phyloP scores from a whole-genome alignment of 1,140 invertebrate genomes.

The Pachypeltis micranthus region DNA sequence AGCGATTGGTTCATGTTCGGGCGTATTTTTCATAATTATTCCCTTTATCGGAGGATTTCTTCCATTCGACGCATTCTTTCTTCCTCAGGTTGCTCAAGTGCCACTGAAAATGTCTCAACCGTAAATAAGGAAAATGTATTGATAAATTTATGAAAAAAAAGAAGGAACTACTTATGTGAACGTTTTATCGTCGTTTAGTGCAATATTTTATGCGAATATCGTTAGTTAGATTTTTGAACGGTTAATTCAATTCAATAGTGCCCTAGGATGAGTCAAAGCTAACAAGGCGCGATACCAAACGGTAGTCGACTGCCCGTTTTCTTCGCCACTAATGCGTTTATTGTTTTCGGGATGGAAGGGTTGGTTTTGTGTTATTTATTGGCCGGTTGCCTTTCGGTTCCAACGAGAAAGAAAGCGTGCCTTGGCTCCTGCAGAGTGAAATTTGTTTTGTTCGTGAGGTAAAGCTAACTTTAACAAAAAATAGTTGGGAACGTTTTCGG shows the following conservation, averaged over 20 bases:
- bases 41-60: background rate
- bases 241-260: background rate
- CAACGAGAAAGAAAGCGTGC: no score
- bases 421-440: no score
- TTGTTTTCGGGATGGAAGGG: background rate
- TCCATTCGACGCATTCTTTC: background rate
- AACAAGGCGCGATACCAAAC: background rate
- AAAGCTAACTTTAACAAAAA: no score
- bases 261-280: background rate
- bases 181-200: background rate
- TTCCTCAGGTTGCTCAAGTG: background rate
- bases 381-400: background rate
- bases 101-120: background rate
- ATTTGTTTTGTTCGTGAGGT: no score
- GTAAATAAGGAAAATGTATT: background rate
- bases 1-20: background rate
- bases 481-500: no score
- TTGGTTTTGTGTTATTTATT: background rate
- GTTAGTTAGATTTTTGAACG: background rate
- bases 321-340: background rate
- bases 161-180: no score
- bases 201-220: conserved; percentile 6
- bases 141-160: background rate
- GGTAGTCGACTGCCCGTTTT: background rate
- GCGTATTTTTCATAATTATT: background rate